These are phyloP conservation scores for Argyresthia goedartella DNA, from an alignment of 2,888 invertebrate species.

Conservation along the genomic window DNA sequence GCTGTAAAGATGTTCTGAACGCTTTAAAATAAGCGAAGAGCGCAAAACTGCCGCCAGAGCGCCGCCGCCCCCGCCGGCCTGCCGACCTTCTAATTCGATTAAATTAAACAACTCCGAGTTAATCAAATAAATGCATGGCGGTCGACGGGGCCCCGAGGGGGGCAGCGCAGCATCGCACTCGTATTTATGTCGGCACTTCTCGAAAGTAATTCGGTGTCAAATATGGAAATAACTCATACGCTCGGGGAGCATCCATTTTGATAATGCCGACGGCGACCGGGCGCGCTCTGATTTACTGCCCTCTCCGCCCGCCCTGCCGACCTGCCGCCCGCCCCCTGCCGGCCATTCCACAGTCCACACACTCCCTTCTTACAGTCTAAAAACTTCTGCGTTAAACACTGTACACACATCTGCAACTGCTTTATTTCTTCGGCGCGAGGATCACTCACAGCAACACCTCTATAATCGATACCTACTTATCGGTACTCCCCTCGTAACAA, in stretches of 20 bases:
- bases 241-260: constrained; percentile 65
- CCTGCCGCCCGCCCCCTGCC: constrained; percentile 20
- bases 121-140: constrained; percentile 70
- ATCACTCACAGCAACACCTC: no score
- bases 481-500: no score
- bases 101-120: constrained; percentile 72
- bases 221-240: constrained; percentile 71
- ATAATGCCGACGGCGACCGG: constrained; percentile 65
- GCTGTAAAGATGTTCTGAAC: constrained; percentile 67
- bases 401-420: no score
- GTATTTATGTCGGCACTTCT: constrained; percentile 69
- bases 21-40: constrained; percentile 62
- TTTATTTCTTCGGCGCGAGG: no score
- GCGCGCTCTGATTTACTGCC: constrained; percentile 56
- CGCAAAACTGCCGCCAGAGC: constrained; percentile 12
- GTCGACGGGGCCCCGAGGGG: constrained; percentile 17
- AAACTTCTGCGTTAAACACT: no score
- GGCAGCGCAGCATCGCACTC: constrained; percentile 21
- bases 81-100: constrained; percentile 68
- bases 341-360: constrained; percentile 4
- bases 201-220: constrained; percentile 71
- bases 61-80: no score
- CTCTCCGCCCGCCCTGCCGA: constrained; percentile 24
- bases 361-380: no score
- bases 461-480: no score